Evolutionary conservation across 2,888 invertebrate genomes (phyloP), one percentile per base, ranked within the genome.

Genomic region (Psylliodes chrysocephalus): DNA sequence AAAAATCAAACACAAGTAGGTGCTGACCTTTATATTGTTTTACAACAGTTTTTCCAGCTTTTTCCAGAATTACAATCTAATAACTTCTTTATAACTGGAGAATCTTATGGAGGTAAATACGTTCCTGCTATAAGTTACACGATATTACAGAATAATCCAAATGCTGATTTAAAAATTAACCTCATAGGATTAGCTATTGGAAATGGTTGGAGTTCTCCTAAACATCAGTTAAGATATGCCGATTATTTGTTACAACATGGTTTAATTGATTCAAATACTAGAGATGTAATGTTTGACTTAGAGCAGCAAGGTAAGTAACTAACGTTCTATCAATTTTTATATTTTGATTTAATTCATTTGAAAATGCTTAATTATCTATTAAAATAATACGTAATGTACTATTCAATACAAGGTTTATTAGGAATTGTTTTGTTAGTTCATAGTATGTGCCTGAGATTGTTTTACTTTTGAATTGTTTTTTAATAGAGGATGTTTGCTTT

Each of bases 71-170:
- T 90, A 19, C 87, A 86, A 73, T 73, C 82, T 0, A 90, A 90
- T 73, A 90, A 90, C 55, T 95, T 96, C 79, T 96, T 89, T 82
- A 88, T 93, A 0, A 91, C 93, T 0, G 95, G 95, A 0, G 95
- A 96, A 83, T 94, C 93, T 0, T 94, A 94, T 77, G 94, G 89
- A 46, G 94, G 95, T 0, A 89, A 90, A 79, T 89, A 89, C 76
- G 86, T 89, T 0, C 95, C 95, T 2, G 90, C 93, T 0, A 79
- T 91, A 15, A 86, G 88, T 0, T 87, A 90, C 75, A 86, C 88
- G 0, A 40, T 40, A 7, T 40, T 40, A 15, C 12, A 40, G 15
- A 40, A 40, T 15, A 40, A 40, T 15, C 38, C 38, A 3, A 15
- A 2, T 2, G 38, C 38, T 40, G 38, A 40, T 15, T 40, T 40